These are phyloP conservation scores for Lichenostomus cassidix DNA, from an alignment of 2,113 vertebrate species.

Conservation along the genomic window DNA sequence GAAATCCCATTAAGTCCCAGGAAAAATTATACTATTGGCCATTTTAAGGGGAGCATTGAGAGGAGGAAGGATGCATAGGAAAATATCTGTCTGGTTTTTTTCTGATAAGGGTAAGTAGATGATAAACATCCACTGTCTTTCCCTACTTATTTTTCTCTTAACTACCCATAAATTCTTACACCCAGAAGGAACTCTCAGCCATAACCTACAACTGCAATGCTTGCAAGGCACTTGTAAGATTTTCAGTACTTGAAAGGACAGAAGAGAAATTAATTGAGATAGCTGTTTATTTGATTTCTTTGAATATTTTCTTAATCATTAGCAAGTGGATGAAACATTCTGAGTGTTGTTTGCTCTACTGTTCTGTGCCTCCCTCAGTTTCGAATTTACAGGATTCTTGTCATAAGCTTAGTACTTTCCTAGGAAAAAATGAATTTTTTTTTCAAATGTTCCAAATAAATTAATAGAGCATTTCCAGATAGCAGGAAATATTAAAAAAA, in stretches of 20 bases:
- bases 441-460: not conserved
- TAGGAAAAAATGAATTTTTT: not conserved
- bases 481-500: not conserved
- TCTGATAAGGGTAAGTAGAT: not conserved
- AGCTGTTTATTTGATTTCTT: not conserved
- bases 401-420: not conserved
- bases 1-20: not conserved
- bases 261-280: not conserved
- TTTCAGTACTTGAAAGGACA: not conserved
- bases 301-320: not conserved
- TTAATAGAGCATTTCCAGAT: not conserved
- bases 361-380: not conserved
- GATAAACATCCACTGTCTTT: not conserved
- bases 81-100: not conserved
- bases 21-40: not conserved
- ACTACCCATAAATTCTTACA: not conserved
- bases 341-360: not conserved
- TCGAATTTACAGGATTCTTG: not conserved
- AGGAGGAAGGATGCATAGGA: not conserved
- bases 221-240: not conserved
- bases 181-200: not conserved
- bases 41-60: not conserved
- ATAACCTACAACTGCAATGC: not conserved
- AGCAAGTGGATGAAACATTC: not conserved
- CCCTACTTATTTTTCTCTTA: not conserved